Conservation (phyloP, 2,113 vertebrate species). For the Sminthopsis crassicaudata region DNA sequence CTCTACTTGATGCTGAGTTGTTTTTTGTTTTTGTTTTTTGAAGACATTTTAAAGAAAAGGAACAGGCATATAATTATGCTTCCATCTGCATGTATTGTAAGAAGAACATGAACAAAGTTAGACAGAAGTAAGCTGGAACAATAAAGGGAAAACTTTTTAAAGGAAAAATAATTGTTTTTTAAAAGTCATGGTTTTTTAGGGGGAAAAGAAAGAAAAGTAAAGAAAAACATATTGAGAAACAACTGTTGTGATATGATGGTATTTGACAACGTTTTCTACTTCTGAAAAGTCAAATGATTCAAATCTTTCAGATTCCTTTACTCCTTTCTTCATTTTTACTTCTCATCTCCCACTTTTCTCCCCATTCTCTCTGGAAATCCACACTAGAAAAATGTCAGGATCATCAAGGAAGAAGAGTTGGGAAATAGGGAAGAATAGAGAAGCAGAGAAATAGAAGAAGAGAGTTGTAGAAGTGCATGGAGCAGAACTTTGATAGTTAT, state of each 20-base stretch:
- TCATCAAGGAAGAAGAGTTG: neutral
- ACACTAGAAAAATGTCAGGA: neutral
- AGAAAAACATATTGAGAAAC: neutral
- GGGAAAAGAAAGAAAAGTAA: neutral
- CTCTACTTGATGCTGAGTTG: neutral
- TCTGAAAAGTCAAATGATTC: neutral
- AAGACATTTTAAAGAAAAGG: conserved; percentile 20
- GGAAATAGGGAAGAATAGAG: neutral
- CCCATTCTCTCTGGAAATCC: neutral
- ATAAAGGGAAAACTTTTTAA: neutral
- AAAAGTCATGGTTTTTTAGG: neutral
- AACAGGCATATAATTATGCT: neutral
- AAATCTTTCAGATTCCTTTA: neutral
- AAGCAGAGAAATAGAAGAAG: neutral
- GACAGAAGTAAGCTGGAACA: neutral
- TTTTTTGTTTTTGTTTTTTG: neutral
- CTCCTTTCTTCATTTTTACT: neutral
- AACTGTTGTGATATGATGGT: neutral
- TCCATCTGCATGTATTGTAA: neutral
- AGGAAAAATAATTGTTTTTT: neutral
- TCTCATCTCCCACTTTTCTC: neutral
- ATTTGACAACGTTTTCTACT: neutral
- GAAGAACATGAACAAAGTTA: neutral
- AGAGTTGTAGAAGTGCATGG: neutral
- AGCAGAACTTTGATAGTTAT: neutral